Percentiles rank a stretch among this genome's conserved stretches.
These are phyloP conservation scores for Trichonephila inaurata DNA, from an alignment of 1,140 invertebrate species.

Conservation along the genomic window DNA sequence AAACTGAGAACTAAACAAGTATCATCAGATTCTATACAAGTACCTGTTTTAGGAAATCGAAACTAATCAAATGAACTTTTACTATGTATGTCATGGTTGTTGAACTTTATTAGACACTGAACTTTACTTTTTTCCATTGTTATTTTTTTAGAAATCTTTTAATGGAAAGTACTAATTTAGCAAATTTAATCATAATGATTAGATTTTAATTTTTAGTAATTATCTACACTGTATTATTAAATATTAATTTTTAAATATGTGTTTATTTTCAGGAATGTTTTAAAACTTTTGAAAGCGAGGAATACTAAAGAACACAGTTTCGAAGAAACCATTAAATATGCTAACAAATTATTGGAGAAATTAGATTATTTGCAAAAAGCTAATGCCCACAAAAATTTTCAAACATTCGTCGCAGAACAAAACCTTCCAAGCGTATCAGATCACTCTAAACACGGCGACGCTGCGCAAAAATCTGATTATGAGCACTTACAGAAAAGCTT, in stretches of 20 bases:
- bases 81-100: no score
- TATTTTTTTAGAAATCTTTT: no score
- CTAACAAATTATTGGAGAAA: constrained; percentile 60
- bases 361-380: constrained; percentile 62
- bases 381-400: not conserved
- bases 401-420: not conserved
- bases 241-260: not conserved
- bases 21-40: no score
- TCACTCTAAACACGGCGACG: not conserved
- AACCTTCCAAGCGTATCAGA: not conserved
- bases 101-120: no score
- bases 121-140: no score
- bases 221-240: not conserved
- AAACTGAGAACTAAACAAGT: not conserved
- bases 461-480: not conserved
- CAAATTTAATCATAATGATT: not conserved
- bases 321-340: constrained; percentile 46
- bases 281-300: constrained; percentile 24
- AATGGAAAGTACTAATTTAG: no score
- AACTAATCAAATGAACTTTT: not conserved
- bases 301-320: constrained; percentile 62
- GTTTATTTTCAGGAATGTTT: constrained; percentile 27
- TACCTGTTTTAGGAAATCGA: no score
- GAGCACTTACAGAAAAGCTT: constrained; percentile 29
- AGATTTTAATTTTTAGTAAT: not conserved